Percentiles rank a stretch among this genome's conserved stretches.
These are phyloP conservation scores for Scolopax mira DNA, from an alignment of 2,113 vertebrate species.

Conservation along the genomic window DNA sequence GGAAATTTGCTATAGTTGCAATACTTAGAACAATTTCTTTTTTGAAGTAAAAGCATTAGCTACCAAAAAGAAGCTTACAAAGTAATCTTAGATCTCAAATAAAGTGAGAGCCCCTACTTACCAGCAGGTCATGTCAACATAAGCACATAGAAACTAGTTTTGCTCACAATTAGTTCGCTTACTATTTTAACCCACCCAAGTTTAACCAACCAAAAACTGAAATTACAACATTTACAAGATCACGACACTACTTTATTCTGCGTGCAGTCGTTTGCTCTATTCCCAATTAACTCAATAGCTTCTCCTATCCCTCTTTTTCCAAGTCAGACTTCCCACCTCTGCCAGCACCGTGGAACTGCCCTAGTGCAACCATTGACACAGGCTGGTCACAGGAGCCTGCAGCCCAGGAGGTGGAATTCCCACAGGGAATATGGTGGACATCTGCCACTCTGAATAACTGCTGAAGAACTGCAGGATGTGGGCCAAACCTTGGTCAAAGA, in stretches of 20 bases:
- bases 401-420: not conserved
- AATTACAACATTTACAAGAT: not conserved
- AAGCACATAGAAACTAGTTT: not conserved
- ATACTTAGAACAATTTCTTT: not conserved
- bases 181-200: not conserved
- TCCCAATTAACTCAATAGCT: not conserved
- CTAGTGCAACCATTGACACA: not conserved
- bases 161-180: not conserved
- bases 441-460: not conserved
- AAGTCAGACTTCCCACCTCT: not conserved
- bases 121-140: not conserved
- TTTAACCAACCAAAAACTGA: not conserved
- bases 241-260: not conserved
- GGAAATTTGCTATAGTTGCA: not conserved
- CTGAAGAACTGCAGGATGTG: not conserved
- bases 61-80: not conserved
- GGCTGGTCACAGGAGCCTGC: not conserved
- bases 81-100: not conserved
- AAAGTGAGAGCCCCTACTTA: constrained; percentile 16
- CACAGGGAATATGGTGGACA: not conserved
- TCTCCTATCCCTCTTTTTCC: not conserved
- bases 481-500: not conserved
- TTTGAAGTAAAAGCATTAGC: not conserved
- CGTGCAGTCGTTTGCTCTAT: not conserved
- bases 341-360: not conserved